Base-by-base conservation (phyloP, 2,113 vertebrate species). In the Sinocyclocheilus anophthalmus region DNA sequence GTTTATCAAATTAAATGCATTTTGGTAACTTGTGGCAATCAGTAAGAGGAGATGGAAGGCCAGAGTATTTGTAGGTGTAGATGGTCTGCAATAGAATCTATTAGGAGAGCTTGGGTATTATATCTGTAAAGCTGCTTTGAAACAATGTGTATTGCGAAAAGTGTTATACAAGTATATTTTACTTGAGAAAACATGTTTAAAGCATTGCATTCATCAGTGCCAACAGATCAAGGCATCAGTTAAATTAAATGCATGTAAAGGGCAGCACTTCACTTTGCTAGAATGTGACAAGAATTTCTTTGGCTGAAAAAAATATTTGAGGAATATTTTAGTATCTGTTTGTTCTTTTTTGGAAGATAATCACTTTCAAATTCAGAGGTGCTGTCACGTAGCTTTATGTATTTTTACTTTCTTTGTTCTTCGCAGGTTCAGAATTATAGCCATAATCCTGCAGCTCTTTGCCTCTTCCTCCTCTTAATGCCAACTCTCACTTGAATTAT, bases 401-500 rank as follows among this genome's bases (percentile, higher is more conserved):
- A 65, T 69, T 69, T 26, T 16, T 5, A 37, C 30, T 33, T 33
- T 33, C 30, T 33, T 33, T 33, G 30, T 33, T 33, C 30, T 33
- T 33, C 30, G 30, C 30, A 33, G 30, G 30, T 33, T 33, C 30
- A 33, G 30, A 33, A 33, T 33, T 82, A 22, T 26, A 45, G 20
- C 42, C 26, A 57, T 61, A 39, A 63, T 80, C 81, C 81, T 55
- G 48, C 77, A 82, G 18, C 18, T 61, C 72, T 86, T 83, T 87
- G 69, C 20, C 53, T 69, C 81, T 81, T 72, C 70, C 78, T 88
- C 50, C 24, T 84, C 65, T 84, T 84, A 85, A 73, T 93, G 94
- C 94, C 93, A 96, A 93, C 94, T 93, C 92, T 95, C 93, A 93
- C 94, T 95, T 94, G 93, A 95, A 93, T 87, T 80, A 61, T 94